These are phyloP conservation scores for Vireo griseus DNA, from an alignment of 2,797 vertebrate species.

Conservation along the genomic window DNA sequence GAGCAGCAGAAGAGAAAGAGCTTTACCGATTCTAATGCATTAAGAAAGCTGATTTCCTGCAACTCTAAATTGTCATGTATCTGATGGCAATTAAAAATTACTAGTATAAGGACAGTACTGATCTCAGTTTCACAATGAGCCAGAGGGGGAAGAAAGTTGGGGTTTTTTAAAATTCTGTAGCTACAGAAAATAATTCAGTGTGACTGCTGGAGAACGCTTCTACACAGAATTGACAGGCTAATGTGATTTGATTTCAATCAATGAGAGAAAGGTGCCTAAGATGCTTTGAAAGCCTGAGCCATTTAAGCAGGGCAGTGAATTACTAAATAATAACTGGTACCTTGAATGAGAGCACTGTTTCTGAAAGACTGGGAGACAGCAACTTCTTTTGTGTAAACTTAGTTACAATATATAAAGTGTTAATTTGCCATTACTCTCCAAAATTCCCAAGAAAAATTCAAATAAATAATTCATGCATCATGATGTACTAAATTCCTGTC, in stretches of 20 bases:
- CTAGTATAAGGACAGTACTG: not conserved
- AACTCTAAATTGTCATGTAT: not conserved
- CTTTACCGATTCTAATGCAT: conserved; percentile 3
- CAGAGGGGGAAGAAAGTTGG: not conserved
- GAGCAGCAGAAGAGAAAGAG: not conserved
- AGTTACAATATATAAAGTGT: conserved; percentile 7
- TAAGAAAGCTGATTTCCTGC: not conserved
- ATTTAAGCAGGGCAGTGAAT: not conserved
- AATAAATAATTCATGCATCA: not conserved
- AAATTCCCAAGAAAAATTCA: conserved; percentile 27
- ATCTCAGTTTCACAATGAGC: not conserved
- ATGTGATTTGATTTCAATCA: not conserved
- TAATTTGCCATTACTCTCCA: conserved; percentile 19
- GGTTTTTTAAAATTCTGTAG: not conserved
- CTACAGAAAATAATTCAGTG: not conserved
- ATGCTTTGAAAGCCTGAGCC: not conserved
- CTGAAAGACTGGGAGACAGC: not conserved
- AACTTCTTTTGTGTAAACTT: not conserved
- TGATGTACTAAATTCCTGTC: not conserved
- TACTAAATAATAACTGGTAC: not conserved
- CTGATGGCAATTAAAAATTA: conserved; percentile 31
- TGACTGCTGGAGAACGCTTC: not conserved
- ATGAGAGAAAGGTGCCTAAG: not conserved
- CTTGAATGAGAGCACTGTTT: not conserved
- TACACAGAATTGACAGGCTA: not conserved